These are phyloP conservation scores for Drosophila silvestris DNA, from an alignment of 2,888 invertebrate genomes.

Conservation along the genomic window DNA sequence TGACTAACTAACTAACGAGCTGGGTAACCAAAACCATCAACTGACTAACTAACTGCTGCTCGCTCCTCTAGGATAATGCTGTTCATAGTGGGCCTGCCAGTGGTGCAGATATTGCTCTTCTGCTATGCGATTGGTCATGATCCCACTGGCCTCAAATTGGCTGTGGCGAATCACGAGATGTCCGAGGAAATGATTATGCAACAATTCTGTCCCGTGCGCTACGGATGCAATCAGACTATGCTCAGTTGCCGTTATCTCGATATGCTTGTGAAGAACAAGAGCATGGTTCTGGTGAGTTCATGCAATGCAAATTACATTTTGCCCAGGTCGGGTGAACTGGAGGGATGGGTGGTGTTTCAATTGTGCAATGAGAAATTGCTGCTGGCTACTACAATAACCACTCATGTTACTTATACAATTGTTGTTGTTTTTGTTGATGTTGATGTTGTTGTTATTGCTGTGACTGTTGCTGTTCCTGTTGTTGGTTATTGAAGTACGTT, in stretches of 20 bases:
- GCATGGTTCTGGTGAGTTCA: slow-evolving; percentile 88
- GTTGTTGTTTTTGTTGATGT: slow-evolving; percentile 15
- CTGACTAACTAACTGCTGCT: slow-evolving; percentile 22
- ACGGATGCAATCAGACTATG: slow-evolving; percentile 88
- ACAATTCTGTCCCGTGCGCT: slow-evolving; percentile 86
- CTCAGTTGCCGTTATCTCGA: slow-evolving; percentile 93
- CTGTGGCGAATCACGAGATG: slow-evolving; percentile 93
- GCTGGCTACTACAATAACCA: slow-evolving; percentile 71
- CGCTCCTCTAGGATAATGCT: slow-evolving; percentile 88
- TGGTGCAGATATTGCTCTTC: slow-evolving; percentile 94
- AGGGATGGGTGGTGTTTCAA: slow-evolving; percentile 39
- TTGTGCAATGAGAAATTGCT: slow-evolving; percentile 46
- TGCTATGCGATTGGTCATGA: slow-evolving; percentile 96
- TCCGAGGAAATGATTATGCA: slow-evolving; percentile 85
- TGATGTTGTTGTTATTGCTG: slow-evolving; percentile 13
- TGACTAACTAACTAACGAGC: slow-evolving; percentile 12
- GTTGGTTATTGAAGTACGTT: slow-evolving; percentile 60
- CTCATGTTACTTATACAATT: slow-evolving; percentile 47
- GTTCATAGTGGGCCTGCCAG: slow-evolving; percentile 94
- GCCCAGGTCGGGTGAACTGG: neutral
- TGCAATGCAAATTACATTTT: slow-evolving; percentile 73
- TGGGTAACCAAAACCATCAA: slow-evolving; percentile 9
- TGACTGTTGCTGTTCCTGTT: slow-evolving; percentile 26
- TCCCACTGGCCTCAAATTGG: slow-evolving; percentile 91
- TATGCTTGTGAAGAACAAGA: slow-evolving; percentile 89